Evolutionary conservation across 1,140 invertebrate genomes (phyloP), one percentile per base, ranked within the genome.

Genomic region (Holotrichia oblita): DNA sequence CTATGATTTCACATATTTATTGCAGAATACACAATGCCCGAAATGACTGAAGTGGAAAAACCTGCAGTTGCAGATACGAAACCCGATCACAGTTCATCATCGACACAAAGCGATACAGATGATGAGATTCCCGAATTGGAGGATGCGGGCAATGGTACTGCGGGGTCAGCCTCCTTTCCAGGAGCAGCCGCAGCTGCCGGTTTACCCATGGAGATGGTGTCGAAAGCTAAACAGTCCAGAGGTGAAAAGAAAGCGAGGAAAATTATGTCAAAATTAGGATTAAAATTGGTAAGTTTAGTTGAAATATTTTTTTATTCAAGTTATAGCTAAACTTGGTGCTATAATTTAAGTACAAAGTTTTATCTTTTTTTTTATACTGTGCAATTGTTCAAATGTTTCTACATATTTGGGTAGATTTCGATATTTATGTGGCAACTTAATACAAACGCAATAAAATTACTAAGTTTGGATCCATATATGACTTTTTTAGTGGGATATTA

Each of bases 231-330:
- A 89, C 98, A 99, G 87, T 98, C 96, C 44, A 91, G 98, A 78
- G 97, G 98, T 77, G 98, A 99, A 87, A 99, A 99, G 89, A 99
- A 99, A 88, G 98, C 98, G 3, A 92, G 98, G 75, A 99, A 99
- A 88, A 95, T 99, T 55, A 99, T 99, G 96, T 97, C 97, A 81
- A 99, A 99, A 90, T 91, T 99, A 44, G 98, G 98, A 85, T 90
- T 99, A 10, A 99, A 99, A 87, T 96, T 94, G 82, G 94, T 95
- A 89, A 89, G 88, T 69, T 69, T 7, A 2, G 1, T 34, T 41
- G 73, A 74, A 40, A 74, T 74, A 81, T 73, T 79, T 79, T 74
- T n/a, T n/a, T n/a, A n/a, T n/a, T n/a, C n/a, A n/a, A n/a, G n/a
- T n/a, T n/a, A n/a, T n/a, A n/a, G n/a, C n/a, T n/a, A n/a, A n/a